A percentile compares a stretch with the other conserved stretches of the same genome.
Conservation (phyloP, 2,113 vertebrate species). For the cattle (Bos taurus) region DNA sequence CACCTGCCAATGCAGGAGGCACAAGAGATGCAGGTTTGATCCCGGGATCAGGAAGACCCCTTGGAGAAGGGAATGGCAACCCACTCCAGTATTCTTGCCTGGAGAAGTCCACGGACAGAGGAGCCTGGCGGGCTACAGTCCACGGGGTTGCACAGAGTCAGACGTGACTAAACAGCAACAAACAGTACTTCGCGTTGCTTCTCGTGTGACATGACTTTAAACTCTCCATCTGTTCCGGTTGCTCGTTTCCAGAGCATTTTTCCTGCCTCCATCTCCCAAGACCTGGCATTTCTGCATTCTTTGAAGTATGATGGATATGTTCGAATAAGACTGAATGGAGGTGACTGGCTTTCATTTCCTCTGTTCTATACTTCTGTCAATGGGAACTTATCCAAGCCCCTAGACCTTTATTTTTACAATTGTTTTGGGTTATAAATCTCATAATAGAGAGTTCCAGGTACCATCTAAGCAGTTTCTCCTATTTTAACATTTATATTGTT, state of each 20-base stretch:
- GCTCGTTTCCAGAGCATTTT: not conserved
- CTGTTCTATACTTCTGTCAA: not conserved
- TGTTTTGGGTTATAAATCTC: not conserved
- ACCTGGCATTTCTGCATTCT: not conserved
- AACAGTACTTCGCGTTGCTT: not conserved
- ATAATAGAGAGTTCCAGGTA: not conserved
- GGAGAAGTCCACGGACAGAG: not conserved
- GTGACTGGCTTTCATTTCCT: not conserved
- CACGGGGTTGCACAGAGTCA: not conserved
- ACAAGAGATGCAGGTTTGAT: not conserved
- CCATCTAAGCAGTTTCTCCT: not conserved
- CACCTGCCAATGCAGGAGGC: not conserved
- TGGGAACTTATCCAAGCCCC: not conserved
- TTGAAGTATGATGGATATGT: fast-evolving
- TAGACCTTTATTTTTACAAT: not conserved
- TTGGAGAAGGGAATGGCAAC: not conserved
- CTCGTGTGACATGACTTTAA: not conserved
- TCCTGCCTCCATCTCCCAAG: not conserved
- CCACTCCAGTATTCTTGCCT: not conserved
- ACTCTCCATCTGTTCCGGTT: not conserved
- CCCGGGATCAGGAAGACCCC: not conserved
- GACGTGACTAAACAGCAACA: not conserved
- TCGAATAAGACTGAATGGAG: not conserved
- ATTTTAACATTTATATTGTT: not conserved
- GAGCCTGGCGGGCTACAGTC: not conserved